Conservation (phyloP, 2,888 invertebrate species). For the Chloromyia formosa region DNA sequence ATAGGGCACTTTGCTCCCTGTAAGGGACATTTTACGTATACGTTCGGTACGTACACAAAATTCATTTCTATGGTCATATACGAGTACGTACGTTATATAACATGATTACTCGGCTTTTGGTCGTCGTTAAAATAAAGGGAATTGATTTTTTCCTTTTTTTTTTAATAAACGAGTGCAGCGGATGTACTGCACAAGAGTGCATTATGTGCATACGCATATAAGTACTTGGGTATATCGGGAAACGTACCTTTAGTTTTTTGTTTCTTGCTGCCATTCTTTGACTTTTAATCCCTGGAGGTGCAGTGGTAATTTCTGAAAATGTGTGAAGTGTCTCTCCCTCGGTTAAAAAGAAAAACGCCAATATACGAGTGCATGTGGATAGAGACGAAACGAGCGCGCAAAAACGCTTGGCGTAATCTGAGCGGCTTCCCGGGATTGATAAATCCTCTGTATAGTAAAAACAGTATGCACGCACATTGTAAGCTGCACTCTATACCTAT, state of each 20-base stretch:
- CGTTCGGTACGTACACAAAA: not conserved
- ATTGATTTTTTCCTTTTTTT: slow-evolving; percentile 25
- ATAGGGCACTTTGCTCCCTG: too few relatives aligned
- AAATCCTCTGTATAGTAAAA: too few relatives aligned
- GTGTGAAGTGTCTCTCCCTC: not conserved
- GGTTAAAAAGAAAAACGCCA: too few relatives aligned
- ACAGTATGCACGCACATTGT: too few relatives aligned
- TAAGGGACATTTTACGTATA: not conserved
- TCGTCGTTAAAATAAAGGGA: slow-evolving; percentile 15
- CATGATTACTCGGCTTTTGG: slow-evolving; percentile 4
- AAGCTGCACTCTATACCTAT: too few relatives aligned
- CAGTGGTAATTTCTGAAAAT: slow-evolving; percentile 8
- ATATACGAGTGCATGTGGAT: too few relatives aligned
- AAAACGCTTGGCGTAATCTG: too few relatives aligned
- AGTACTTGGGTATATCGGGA: not conserved
- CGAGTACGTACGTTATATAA: not conserved
- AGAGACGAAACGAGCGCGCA: too few relatives aligned
- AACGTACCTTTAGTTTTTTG: not conserved
- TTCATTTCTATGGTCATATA: not conserved
- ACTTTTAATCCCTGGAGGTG: not conserved
- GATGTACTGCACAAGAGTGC: not conserved
- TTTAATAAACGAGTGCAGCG: not conserved
- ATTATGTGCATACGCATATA: not conserved
- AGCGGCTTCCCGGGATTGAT: too few relatives aligned
- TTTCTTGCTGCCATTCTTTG: not conserved